phyloP scores from a whole-genome alignment of 2,888 invertebrate species.

The Eucriotettix oculatus region DNA sequence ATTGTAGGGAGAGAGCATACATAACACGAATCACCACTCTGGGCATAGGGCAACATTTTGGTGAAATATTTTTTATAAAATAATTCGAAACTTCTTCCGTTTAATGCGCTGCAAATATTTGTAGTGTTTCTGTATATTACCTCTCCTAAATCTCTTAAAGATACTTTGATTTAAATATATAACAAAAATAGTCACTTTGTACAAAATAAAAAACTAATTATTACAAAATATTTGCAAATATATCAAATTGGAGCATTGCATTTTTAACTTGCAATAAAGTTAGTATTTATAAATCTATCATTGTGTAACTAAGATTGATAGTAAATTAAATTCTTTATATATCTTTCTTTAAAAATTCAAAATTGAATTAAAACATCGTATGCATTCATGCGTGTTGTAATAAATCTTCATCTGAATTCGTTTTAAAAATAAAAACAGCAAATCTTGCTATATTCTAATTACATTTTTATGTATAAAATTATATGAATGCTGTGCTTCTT shows the following conservation, averaged over 20 bases:
- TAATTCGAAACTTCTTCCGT: background rate
- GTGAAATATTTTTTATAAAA: constrained; percentile 1
- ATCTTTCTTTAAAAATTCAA: background rate
- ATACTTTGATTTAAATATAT: constrained; percentile 5
- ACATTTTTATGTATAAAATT: constrained; percentile 2
- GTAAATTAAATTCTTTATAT: constrained; percentile 2
- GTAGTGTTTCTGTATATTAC: constrained; percentile 2
- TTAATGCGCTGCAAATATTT: background rate
- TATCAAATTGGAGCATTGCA: constrained; percentile 8
- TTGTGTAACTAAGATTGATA: constrained; percentile 2
- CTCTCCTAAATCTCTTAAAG: constrained; percentile 2
- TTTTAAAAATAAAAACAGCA: constrained; percentile 1
- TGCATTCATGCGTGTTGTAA: constrained; percentile 1
- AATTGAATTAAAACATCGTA: background rate
- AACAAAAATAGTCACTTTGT: constrained; percentile 10
- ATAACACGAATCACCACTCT: background rate
- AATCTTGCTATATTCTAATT: constrained; percentile 1
- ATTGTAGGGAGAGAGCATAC: background rate
- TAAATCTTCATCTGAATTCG: background rate
- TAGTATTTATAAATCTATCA: constrained; percentile 1
- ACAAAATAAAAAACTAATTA: constrained; percentile 8
- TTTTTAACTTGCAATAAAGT: constrained; percentile 7
- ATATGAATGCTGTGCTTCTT: background rate
- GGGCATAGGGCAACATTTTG: constrained; percentile 1
- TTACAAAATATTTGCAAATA: constrained; percentile 11